Base-by-base conservation (phyloP, 2,113 vertebrate genomes). In the Dolichallabes microphthalmus region DNA sequence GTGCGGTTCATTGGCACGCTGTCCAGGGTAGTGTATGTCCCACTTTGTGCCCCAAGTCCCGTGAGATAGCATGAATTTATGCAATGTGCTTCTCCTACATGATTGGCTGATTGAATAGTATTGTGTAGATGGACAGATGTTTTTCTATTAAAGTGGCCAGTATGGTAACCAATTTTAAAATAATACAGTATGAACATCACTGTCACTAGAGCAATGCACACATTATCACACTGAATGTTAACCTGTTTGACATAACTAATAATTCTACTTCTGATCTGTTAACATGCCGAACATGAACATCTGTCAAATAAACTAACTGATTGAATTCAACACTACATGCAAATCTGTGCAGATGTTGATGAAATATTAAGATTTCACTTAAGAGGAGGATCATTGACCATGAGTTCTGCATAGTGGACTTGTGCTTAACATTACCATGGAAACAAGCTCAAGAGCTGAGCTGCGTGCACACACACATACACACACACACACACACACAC, bases 351-450 rank as follows among this genome's bases (percentile, higher is more conserved):
- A 50, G 52, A 76, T 60, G 76, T 82, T 77, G 82, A 84, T 75
- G 71, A 85, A 86, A 87, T 75, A 80, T 82, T 17, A 84, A 77
- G 45, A 80, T 78, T 64, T 83, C 50, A 15, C 82, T 87, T 61
- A 69, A 69, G 85, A 64, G 79, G 27, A 53, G 84, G 19, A 53
- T 82, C 63, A 57, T 25, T 82, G 85, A 68, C 53, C 66, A 22
- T 60, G 52, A 50, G 68, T 87, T 86, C 79, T 82, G 81, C 69
- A 86, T 82, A 27, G 76, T 77, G 73, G 83, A 71, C 87, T 66
- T 89, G 77, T 52, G 30, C 85, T 85, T 88, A 88, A 86, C 78
- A 90, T 90, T 82, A 77, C 89, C 89, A 90, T 90, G 89, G 89
- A 89, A 89, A 90, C 89, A 79, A 66, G 35, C 85, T 82, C 30